phyloP scores from a whole-genome alignment of 2,797 vertebrate species.

The Notamacropus eugenii region DNA sequence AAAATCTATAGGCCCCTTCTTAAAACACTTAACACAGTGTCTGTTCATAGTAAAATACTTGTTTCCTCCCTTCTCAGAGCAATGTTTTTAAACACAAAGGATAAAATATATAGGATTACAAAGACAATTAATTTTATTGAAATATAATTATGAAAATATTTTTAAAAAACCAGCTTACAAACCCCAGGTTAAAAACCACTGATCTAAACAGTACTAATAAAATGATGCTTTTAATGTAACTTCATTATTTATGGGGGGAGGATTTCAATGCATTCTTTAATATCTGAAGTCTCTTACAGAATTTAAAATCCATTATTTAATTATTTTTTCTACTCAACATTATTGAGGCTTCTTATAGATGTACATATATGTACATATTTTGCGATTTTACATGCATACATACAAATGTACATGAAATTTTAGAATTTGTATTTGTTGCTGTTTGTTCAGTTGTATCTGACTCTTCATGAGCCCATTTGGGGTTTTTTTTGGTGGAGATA shows the following conservation, averaged over 20 bases:
- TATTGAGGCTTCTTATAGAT: background rate
- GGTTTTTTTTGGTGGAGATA: background rate
- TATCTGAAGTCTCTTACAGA: background rate
- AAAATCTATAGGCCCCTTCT: background rate
- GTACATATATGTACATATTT: background rate
- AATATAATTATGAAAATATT: background rate
- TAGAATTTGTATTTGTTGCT: background rate
- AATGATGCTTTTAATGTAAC: background rate
- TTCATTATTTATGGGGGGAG: background rate
- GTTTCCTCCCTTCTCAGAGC: background rate
- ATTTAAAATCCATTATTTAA: background rate
- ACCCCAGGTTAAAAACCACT: too few relatives aligned
- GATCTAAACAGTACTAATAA: background rate
- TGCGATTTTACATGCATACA: background rate
- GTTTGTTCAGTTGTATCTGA: background rate
- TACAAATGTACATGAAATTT: background rate
- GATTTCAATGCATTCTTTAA: background rate
- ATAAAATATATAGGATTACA: background rate
- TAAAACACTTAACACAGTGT: background rate
- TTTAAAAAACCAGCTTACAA: background rate
- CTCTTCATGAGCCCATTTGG: background rate
- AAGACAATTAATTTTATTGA: background rate
- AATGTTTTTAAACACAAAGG: background rate
- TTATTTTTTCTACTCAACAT: background rate
- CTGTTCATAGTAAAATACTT: background rate